Percentiles rank a stretch among this genome's conserved stretches.
Evolutionary conservation across 2,797 vertebrate genomes (phyloP).

Genomic region (Onychomys leucogaster): DNA sequence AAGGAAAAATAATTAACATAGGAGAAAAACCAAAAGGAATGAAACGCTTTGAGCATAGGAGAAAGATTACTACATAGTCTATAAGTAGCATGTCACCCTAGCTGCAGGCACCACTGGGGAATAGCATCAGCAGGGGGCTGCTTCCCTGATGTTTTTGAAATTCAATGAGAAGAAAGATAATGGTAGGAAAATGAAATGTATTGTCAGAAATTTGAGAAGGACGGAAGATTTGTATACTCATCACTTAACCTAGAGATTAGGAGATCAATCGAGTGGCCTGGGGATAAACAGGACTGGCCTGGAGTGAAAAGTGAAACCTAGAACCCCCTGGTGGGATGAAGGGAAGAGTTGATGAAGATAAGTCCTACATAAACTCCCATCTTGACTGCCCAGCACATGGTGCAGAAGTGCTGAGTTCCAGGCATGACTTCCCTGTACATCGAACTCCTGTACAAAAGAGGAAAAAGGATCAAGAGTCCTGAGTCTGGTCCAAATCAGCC

Average conservation of each 20-base stretch:
- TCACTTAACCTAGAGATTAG: background rate
- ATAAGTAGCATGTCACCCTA: accelerated
- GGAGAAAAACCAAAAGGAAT: slow-evolving; percentile 55
- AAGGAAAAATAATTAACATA: slow-evolving; percentile 63
- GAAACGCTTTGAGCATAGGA: background rate
- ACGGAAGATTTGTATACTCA: background rate
- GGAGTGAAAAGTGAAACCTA: background rate
- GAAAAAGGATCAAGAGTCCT: background rate
- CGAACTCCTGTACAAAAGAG: background rate
- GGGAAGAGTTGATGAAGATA: background rate
- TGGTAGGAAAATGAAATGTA: background rate
- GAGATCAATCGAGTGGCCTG: too few relatives aligned
- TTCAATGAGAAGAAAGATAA: background rate
- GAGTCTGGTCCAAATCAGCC: background rate
- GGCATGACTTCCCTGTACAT: background rate
- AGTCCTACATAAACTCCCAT: background rate
- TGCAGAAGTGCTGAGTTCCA: background rate
- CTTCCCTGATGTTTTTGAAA: background rate
- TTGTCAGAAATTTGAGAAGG: background rate
- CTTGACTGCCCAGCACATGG: background rate
- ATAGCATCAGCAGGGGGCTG: accelerated
- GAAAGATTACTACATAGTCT: background rate
- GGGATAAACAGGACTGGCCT: background rate
- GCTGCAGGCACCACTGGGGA: background rate
- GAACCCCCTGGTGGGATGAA: background rate